phyloP scores from a whole-genome alignment of 2,888 invertebrate genomes.

The Hesperia comma region DNA sequence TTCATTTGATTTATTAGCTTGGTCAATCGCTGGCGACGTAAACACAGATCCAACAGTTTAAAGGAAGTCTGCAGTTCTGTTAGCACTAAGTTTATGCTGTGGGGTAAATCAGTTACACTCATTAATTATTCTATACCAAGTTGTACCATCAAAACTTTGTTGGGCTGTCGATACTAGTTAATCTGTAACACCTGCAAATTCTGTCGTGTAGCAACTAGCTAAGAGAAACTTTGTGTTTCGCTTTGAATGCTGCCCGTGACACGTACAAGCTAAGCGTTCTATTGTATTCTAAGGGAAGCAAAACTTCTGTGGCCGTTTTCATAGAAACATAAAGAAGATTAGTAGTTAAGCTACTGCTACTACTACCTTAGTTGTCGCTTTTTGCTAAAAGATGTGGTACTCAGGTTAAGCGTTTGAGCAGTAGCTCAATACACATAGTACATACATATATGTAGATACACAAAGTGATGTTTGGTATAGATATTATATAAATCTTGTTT shows the following conservation, averaged over 20 bases:
- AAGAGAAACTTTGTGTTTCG: neutral
- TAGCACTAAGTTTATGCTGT: slow-evolving; percentile 59
- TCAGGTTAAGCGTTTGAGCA: too few species aligned
- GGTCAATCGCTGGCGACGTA: slow-evolving; percentile 50
- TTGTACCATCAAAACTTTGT: slow-evolving; percentile 26
- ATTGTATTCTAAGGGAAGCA: neutral
- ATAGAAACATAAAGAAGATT: too few species aligned
- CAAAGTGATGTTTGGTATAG: too few species aligned
- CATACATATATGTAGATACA: too few species aligned
- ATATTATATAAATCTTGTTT: too few species aligned
- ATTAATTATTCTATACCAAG: slow-evolving; percentile 31
- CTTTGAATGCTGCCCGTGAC: neutral
- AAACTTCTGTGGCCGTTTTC: neutral
- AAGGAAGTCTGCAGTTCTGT: slow-evolving; percentile 56
- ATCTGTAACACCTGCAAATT: slow-evolving; percentile 8
- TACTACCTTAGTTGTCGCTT: too few species aligned
- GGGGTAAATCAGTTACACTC: slow-evolving; percentile 39
- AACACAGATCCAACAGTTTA: slow-evolving; percentile 55
- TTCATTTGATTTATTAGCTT: slow-evolving; percentile 51
- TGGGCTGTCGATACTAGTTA: slow-evolving; percentile 21
- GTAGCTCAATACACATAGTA: too few species aligned
- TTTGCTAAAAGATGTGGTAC: too few species aligned
- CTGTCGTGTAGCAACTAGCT: neutral
- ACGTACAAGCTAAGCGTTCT: neutral
- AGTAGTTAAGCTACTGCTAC: too few species aligned